These are phyloP conservation scores for Calyptomena viridis DNA, from an alignment of 2,113 vertebrate species.

Conservation along the genomic window DNA sequence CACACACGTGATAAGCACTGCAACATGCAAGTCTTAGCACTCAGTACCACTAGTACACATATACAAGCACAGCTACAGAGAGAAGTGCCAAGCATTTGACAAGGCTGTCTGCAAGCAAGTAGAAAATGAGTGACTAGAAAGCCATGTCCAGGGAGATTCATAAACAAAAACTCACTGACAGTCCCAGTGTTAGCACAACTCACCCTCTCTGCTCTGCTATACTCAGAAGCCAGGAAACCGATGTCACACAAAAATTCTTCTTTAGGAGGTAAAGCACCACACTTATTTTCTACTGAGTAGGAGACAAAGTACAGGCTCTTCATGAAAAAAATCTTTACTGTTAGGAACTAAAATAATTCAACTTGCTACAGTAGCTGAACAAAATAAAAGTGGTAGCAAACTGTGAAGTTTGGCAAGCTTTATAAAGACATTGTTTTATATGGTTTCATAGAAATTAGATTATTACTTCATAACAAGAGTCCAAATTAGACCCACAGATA, in stretches of 20 bases:
- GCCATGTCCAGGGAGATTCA: not conserved
- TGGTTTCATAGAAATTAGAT: not conserved
- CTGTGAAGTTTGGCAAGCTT: not conserved
- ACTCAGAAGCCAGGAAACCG: not conserved
- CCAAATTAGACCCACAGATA: not conserved
- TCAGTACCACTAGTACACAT: not conserved
- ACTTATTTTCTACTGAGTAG: not conserved
- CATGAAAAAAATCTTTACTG: not conserved
- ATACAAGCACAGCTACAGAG: not conserved
- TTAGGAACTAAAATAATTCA: not conserved
- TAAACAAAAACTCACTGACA: not conserved
- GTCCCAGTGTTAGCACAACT: not conserved
- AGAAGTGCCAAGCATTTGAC: not conserved
- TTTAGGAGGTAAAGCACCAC: not conserved
- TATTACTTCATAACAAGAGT: not conserved
- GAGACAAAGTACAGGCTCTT: not conserved
- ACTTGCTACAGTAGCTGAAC: not conserved
- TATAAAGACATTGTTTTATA: not conserved
- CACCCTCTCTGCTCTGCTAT: not conserved
- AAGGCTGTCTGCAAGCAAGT: not conserved
- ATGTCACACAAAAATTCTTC: not conserved
- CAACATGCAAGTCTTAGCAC: not conserved
- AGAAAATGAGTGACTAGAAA: not conserved
- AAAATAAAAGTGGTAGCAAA: not conserved
- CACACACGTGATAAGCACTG: not conserved